Evolutionary conservation across 2,797 vertebrate genomes (phyloP).

Genomic region (Lophius americanus): DNA sequence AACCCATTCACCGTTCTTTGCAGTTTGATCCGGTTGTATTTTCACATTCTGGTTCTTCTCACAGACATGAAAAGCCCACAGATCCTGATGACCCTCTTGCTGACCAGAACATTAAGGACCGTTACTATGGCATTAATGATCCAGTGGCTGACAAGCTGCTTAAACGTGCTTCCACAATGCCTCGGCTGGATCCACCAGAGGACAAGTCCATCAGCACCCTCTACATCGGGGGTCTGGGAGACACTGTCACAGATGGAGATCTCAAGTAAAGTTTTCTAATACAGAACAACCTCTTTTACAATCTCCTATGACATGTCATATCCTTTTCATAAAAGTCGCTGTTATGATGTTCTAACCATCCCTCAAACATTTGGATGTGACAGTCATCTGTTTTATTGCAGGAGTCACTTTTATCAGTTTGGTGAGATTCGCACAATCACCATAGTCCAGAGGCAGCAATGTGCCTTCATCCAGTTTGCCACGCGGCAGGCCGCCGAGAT

Average conservation of each 20-base stretch:
- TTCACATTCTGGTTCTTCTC: slow-evolving; percentile 8
- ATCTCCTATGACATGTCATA: background rate
- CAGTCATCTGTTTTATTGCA: slow-evolving; percentile 54
- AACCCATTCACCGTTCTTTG: no score
- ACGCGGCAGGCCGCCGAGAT: slow-evolving; percentile 92
- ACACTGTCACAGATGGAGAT: slow-evolving; percentile 94
- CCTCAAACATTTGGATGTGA: no score
- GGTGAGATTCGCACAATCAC: slow-evolving; percentile 97
- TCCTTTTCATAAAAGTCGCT: background rate
- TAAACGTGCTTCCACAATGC: slow-evolving; percentile 96
- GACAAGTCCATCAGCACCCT: slow-evolving; percentile 96
- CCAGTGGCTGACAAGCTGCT: slow-evolving; percentile 97
- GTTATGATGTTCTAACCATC: no score
- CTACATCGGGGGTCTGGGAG: slow-evolving; percentile 95
- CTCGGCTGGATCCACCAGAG: slow-evolving; percentile 94
- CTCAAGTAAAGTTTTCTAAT: slow-evolving; percentile 83
- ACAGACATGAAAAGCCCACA: slow-evolving; percentile 96
- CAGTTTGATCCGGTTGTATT: background rate
- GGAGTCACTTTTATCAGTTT: slow-evolving; percentile 98
- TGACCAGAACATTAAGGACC: slow-evolving; percentile 99
- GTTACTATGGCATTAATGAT: slow-evolving; percentile 98
- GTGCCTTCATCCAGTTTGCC: slow-evolving; percentile 98
- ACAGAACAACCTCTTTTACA: background rate
- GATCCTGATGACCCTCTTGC: slow-evolving; percentile 97
- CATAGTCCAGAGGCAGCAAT: slow-evolving; percentile 96